Evolutionary conservation across 1,140 invertebrate genomes (phyloP).

Genomic region (Drosophila jambulina): DNA sequence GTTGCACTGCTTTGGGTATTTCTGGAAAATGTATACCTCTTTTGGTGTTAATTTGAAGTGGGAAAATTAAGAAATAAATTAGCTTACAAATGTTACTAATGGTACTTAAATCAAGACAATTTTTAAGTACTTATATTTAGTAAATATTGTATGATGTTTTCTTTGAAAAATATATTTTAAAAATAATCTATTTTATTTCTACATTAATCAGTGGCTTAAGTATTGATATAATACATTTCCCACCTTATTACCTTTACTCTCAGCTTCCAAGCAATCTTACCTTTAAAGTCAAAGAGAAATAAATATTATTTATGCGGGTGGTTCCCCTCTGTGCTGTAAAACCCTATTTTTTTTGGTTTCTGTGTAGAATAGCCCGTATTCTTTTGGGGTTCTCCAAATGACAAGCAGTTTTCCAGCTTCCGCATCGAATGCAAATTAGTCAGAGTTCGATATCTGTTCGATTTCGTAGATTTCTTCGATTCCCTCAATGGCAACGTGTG

Average conservation of each 20-base stretch:
- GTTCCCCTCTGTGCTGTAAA: background rate
- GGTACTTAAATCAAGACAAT: too few relatives aligned
- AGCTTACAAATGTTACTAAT: background rate
- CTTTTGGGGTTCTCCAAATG: slow-evolving; percentile 1
- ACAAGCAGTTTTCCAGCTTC: slow-evolving; percentile 42
- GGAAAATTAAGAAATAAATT: background rate
- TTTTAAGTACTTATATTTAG: too few relatives aligned
- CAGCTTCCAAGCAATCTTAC: background rate
- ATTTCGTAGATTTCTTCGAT: slow-evolving; percentile 8
- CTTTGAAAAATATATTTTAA: background rate
- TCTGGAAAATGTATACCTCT: background rate
- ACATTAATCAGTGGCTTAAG: background rate
- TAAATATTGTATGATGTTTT: background rate
- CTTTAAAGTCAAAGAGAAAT: background rate
- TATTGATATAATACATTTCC: background rate
- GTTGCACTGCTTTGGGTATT: background rate
- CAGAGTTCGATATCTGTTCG: slow-evolving; percentile 20
- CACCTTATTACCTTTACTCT: background rate
- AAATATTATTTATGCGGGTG: background rate
- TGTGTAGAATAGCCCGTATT: background rate
- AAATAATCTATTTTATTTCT: too few relatives aligned
- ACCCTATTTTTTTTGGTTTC: background rate
- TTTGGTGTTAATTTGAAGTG: background rate
- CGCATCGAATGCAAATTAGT: slow-evolving; percentile 58
- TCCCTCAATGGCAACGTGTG: slow-evolving; percentile 40